These are phyloP conservation scores for Drosophila flavopinicola DNA, from an alignment of 2,888 invertebrate species.

Conservation along the genomic window DNA sequence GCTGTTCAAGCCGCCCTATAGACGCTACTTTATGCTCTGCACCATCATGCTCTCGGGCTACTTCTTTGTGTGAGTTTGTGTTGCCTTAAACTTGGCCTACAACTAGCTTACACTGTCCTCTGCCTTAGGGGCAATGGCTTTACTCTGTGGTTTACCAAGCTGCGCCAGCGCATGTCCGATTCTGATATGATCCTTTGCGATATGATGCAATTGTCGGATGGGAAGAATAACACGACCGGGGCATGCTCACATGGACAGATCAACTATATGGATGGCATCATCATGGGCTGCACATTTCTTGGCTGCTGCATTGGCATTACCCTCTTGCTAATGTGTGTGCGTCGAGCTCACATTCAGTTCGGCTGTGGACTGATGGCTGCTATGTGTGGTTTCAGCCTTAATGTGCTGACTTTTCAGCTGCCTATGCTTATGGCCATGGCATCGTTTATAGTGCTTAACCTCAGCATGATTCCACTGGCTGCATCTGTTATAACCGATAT, in stretches of 20 bases:
- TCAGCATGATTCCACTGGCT: slow-evolving; percentile 13
- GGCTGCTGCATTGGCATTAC: not conserved
- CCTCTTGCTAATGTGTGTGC: slow-evolving; percentile 3
- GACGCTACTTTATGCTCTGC: not conserved
- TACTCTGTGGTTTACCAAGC: slow-evolving; percentile 18
- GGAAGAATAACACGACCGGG: not conserved
- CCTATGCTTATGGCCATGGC: slow-evolving; percentile 18
- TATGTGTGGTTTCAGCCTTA: slow-evolving; percentile 16
- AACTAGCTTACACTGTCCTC: not conserved
- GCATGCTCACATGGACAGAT: not conserved
- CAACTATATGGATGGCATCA: slow-evolving; percentile 11
- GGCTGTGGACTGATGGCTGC: not conserved
- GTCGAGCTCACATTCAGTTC: slow-evolving; percentile 4
- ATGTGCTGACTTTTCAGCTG: not conserved
- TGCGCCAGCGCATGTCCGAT: slow-evolving; percentile 6
- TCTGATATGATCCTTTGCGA: slow-evolving; percentile 5
- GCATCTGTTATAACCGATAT: slow-evolving; percentile 27
- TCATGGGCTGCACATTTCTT: slow-evolving; percentile 14
- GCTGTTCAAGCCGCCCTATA: slow-evolving; percentile 18
- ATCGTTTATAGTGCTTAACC: slow-evolving; percentile 12
- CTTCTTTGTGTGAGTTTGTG: slow-evolving; percentile 36
- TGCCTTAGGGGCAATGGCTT: slow-evolving; percentile 34
- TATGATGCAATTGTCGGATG: not conserved
- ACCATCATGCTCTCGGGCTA: slow-evolving; percentile 1
- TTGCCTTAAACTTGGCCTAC: too few relatives aligned